Conservation (phyloP, 2,113 vertebrate genomes). For the Empidonax alnorum region DNA sequence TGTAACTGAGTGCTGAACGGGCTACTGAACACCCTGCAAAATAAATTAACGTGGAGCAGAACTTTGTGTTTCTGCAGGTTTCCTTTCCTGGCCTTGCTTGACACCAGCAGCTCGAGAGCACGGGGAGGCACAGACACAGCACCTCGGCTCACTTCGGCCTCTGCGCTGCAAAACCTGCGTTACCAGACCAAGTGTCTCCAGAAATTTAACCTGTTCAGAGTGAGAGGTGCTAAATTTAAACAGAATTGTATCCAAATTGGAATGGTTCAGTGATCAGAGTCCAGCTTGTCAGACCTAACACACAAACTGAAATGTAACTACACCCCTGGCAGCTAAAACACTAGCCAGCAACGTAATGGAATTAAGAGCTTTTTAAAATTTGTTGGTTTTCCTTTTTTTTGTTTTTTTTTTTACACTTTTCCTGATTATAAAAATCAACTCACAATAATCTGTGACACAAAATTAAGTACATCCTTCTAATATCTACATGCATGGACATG, state of each 20-base stretch:
- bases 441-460: constrained; percentile 13
- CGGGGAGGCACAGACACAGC: not conserved
- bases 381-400: not conserved
- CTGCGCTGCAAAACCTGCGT: not conserved
- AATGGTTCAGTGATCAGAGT: constrained; percentile 56
- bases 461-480: constrained; percentile 37
- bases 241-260: constrained; percentile 17
- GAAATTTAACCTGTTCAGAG: constrained; percentile 10
- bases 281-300: constrained; percentile 31
- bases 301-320: constrained; percentile 45
- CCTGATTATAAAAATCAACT: constrained; percentile 33
- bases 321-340: constrained; percentile 21
- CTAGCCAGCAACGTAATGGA: constrained; percentile 57
- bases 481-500: constrained; percentile 29
- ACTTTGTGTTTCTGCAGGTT: not conserved
- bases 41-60: constrained; percentile 17
- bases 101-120: constrained; percentile 33
- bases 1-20: not conserved
- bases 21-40: not conserved
- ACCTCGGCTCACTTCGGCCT: not conserved
- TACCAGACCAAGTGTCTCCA: constrained; percentile 32
- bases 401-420: not conserved
- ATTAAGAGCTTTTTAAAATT: constrained; percentile 17
- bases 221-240: not conserved
- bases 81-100: not conserved